Evolutionary conservation across 2,113 vertebrate genomes (phyloP).

Genomic region (Chloropsis cyanopogon): DNA sequence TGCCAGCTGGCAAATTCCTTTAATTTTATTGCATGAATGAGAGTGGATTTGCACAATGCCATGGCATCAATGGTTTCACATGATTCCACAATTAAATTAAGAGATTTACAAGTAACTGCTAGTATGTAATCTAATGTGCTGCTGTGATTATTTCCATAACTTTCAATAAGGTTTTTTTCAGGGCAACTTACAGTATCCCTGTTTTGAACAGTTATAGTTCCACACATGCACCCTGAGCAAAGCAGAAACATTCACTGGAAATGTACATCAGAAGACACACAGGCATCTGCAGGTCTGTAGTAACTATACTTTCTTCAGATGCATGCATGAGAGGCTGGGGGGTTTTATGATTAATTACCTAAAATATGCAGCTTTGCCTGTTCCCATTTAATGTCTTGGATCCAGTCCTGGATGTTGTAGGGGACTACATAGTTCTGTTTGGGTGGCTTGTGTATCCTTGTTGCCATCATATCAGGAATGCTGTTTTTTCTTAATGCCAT

Average conservation of each 20-base stretch:
- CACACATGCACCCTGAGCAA: not conserved
- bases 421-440: not conserved
- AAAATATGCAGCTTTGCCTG: not conserved
- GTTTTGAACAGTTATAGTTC: not conserved
- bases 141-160: not conserved
- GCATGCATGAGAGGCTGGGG: not conserved
- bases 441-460: not conserved
- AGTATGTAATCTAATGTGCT: not conserved
- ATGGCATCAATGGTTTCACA: not conserved
- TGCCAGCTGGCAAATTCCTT: not conserved
- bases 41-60: not conserved
- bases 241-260: not conserved
- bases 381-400: not conserved
- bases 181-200: not conserved
- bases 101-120: not conserved
- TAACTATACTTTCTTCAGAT: not conserved
- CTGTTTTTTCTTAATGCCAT: not conserved
- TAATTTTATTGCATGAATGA: not conserved
- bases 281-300: not conserved
- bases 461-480: not conserved
- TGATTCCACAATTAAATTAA: not conserved
- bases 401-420: not conserved
- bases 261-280: rapidly evolving
- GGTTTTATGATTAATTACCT: not conserved
- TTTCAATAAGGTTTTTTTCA: not conserved